phyloP scores from a whole-genome alignment of 2,888 invertebrate genomes.

The Pseudoips prasinana region DNA sequence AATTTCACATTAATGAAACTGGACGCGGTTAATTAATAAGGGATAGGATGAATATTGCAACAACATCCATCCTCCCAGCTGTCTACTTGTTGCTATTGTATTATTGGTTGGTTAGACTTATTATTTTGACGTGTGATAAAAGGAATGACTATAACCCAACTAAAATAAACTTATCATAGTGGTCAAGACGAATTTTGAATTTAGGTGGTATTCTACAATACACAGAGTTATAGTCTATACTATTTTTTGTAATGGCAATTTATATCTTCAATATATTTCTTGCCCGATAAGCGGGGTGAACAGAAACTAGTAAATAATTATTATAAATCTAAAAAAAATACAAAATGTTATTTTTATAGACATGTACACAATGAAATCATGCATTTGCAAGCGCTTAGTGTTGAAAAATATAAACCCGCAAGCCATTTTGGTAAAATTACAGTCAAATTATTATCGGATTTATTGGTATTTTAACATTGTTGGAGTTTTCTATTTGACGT shows the following conservation, averaged over 20 bases:
- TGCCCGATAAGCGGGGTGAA: too few species aligned
- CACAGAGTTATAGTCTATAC: slow-evolving; percentile 13
- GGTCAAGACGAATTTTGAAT: slow-evolving; percentile 8
- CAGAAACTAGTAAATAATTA: too few species aligned
- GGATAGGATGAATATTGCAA: slow-evolving; percentile 53
- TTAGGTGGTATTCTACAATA: slow-evolving; percentile 22
- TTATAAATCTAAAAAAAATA: too few species aligned
- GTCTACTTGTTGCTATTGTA: slow-evolving; percentile 74
- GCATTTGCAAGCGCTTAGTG: too few species aligned
- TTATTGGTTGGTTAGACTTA: slow-evolving; percentile 52
- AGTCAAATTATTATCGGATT: too few species aligned
- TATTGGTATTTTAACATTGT: too few species aligned
- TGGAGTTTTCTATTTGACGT: too few species aligned
- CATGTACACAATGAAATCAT: too few species aligned
- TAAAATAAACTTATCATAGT: slow-evolving; percentile 33
- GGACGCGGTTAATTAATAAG: slow-evolving; percentile 54
- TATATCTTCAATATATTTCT: too few species aligned
- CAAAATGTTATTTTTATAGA: too few species aligned
- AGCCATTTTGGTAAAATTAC: too few species aligned
- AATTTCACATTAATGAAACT: slow-evolving; percentile 55
- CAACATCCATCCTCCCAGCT: slow-evolving; percentile 76
- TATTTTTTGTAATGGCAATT: slow-evolving; percentile 26
- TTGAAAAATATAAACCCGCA: too few species aligned
- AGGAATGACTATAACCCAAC: slow-evolving; percentile 52
- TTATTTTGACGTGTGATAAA: slow-evolving; percentile 54